Percentiles rank a stretch among this genome's conserved stretches.
These are phyloP conservation scores for Anneissia japonica DNA, from an alignment of 35 echinoderm and acorn worm species.

Conservation along the genomic window DNA sequence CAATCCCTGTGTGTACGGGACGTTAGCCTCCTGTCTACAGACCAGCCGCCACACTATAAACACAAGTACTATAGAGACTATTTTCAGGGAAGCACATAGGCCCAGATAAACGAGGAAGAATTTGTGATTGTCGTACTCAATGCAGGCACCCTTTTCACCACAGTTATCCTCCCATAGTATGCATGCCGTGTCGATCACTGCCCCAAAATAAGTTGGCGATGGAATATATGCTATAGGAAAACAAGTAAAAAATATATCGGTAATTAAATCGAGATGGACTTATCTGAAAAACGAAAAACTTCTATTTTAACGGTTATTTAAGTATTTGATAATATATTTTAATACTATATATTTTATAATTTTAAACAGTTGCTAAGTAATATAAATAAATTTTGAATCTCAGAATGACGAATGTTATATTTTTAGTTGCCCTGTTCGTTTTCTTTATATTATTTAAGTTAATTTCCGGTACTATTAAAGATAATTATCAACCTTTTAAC, in stretches of 20 bases:
- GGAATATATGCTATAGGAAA: conserved; percentile 53
- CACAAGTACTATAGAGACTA: conserved; percentile 2
- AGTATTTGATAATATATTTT: too few relatives aligned
- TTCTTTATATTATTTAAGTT: too few relatives aligned
- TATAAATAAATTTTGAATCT: too few relatives aligned
- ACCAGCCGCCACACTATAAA: not conserved
- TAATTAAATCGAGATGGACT: too few relatives aligned
- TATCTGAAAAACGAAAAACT: too few relatives aligned
- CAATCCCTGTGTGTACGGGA: not conserved
- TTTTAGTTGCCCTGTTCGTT: too few relatives aligned
- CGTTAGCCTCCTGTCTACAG: not conserved
- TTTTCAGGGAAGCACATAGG: conserved; percentile 24
- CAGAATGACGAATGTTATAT: too few relatives aligned
- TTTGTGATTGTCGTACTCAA: conserved; percentile 51
- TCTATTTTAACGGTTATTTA: too few relatives aligned
- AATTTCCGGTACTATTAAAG: too few relatives aligned
- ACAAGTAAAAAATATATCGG: not conserved
- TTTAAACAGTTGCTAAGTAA: too few relatives aligned
- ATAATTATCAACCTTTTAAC: too few relatives aligned
- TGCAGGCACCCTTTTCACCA: conserved; percentile 37
- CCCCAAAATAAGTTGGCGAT: conserved; percentile 60
- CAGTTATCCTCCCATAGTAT: conserved; percentile 62
- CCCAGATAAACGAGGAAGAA: conserved; percentile 40
- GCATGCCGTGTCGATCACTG: conserved; percentile 55
- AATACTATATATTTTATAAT: too few relatives aligned